Base-by-base conservation (phyloP, 1,140 invertebrate genomes). In the Agraylea sexmaculata region DNA sequence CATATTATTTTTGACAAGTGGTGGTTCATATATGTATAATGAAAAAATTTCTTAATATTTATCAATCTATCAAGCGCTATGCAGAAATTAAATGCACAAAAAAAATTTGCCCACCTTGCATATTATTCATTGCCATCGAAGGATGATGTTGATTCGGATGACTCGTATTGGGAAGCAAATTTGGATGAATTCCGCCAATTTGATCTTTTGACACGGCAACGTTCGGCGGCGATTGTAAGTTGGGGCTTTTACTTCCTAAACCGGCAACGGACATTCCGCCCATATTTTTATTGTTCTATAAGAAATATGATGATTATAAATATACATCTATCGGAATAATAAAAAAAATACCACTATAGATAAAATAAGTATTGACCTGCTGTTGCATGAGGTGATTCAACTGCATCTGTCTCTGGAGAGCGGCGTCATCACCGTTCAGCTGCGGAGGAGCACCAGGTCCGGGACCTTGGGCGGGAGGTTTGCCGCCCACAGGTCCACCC, bases 181-280 rank as follows among this genome's bases (percentile, higher is more conserved):
- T 69, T 34, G 68, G 65, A 50, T 66, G 64, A 51, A 68, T 57
- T 25, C 55, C 57, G 51, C 61, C 59, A 60, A 68, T 65, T 34
- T 66, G 54, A 50, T 68, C 65, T 55, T 68, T 68, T 25, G 65
- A 59, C 35, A 68, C 65, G 36, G 63, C 65, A 40, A 83, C 78
- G 55, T 85, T 84, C 8, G 81, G 81, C 32, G 82, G 81, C 29
- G 82, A 85, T 59, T 86, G 83, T 57, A 87, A 66, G 53, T 80
- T 85, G 31, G 80, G 78, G 59, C 80, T 84, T 54, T 84, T 85
- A 59, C 71, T 85, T 44, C 79, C 79, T 55, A 84, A 66, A 49
- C 75, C 74, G 55, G 74, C 78, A 55, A 75, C 71, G 32, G 73
- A 68, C 68, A 82, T 73, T 45, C 74, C 67, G 35, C 82, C 77